Conservation (phyloP, 2,888 invertebrate genomes). For the Diadromus collaris region DNA sequence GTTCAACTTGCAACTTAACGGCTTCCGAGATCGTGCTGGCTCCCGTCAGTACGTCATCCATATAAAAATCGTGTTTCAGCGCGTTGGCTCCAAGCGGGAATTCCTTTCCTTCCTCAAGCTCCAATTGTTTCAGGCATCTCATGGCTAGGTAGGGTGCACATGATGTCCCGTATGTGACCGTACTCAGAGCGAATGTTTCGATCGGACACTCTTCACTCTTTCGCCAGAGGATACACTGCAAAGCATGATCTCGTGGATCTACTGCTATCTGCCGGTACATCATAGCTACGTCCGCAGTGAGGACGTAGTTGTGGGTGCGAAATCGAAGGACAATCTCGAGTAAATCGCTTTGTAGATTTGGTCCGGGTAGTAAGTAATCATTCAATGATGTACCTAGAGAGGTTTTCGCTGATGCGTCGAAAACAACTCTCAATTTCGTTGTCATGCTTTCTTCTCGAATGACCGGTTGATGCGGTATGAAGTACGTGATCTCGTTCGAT, state of each 20-base stretch:
- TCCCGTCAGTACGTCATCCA: constrained; percentile 55
- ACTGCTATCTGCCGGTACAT: constrained; percentile 58
- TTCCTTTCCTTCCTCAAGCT: constrained; percentile 32
- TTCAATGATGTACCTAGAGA: constrained; percentile 53
- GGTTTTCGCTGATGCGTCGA: constrained; percentile 56
- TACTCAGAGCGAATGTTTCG: constrained; percentile 43
- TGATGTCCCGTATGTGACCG: constrained; percentile 56
- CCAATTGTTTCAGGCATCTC: constrained; percentile 45
- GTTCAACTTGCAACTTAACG: constrained; percentile 39
- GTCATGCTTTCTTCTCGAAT: constrained; percentile 46
- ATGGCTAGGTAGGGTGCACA: constrained; percentile 56
- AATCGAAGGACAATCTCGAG: constrained; percentile 48
- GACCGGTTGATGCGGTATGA: constrained; percentile 57
- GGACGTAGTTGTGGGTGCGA: constrained; percentile 31
- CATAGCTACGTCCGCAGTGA: constrained; percentile 53
- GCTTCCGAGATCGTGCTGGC: constrained; percentile 44
- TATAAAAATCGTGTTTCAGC: constrained; percentile 44
- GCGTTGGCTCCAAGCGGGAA: constrained; percentile 38
- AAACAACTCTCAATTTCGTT: constrained; percentile 58
- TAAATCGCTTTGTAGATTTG: constrained; percentile 54
- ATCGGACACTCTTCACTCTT: constrained; percentile 17
- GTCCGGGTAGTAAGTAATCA: constrained; percentile 50
- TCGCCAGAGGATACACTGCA: constrained; percentile 51
- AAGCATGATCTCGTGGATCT: constrained; percentile 26
- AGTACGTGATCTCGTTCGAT: neutral